These are phyloP conservation scores for Arenaria interpres DNA, from an alignment of 2,113 vertebrate species.

Conservation along the genomic window DNA sequence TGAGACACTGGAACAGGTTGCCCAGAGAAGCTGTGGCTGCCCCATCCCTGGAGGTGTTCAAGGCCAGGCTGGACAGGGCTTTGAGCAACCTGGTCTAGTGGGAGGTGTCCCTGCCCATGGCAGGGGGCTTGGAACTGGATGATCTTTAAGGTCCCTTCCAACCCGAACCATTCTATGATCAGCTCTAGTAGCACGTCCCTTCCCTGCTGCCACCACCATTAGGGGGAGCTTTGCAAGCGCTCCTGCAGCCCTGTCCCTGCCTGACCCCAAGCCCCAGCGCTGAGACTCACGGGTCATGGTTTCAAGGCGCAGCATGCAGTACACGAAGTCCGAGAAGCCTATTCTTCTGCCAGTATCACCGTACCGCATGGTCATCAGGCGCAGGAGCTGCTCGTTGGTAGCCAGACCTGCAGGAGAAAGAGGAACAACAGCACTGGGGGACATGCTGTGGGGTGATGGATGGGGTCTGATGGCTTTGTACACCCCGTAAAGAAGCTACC, in stretches of 20 bases:
- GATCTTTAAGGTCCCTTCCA: too few relatives aligned
- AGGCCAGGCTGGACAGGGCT: too few relatives aligned
- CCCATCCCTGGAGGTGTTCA: too few relatives aligned
- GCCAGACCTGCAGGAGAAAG: conserved; percentile 26
- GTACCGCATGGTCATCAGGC: conserved; percentile 64
- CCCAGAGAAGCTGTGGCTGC: too few relatives aligned
- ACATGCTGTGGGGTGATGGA: fast-evolving
- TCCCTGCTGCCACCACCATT: neutral
- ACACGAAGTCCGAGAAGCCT: conserved; percentile 68
- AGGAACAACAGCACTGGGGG: neutral
- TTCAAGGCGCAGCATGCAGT: conserved; percentile 75
- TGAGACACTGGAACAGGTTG: too few relatives aligned
- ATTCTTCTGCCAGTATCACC: neutral
- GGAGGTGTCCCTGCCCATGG: too few relatives aligned
- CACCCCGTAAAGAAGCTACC: neutral
- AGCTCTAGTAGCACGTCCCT: fast-evolving
- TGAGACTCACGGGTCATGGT: conserved; percentile 72
- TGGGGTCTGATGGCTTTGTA: fast-evolving
- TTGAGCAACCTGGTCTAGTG: too few relatives aligned
- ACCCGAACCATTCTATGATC: too few relatives aligned
- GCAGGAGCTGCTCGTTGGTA: neutral
- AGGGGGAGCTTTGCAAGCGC: neutral
- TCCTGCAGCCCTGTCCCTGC: neutral
- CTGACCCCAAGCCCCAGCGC: fast-evolving
- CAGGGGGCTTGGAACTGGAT: too few relatives aligned